A percentile compares a stretch with the other conserved stretches of the same genome.
Evolutionary conservation across 2,888 invertebrate genomes (phyloP).

Genomic region (Ditylenchus weischeri): DNA sequence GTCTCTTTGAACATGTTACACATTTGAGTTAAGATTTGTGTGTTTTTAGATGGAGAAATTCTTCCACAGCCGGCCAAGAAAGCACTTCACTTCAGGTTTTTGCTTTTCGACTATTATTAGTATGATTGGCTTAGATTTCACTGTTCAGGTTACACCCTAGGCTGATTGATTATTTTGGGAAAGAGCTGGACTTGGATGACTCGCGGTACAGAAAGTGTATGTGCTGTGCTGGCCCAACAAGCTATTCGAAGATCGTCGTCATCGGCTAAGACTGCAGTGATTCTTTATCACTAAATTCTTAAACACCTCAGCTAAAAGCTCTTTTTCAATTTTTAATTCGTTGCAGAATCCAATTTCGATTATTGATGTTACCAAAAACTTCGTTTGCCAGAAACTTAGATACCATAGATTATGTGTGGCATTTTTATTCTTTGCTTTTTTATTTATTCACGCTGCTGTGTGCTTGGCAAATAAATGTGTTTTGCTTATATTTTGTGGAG

Average conservation of each 20-base stretch:
- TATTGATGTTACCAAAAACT: neutral
- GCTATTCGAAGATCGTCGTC: conserved; percentile 30
- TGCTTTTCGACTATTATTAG: conserved; percentile 1
- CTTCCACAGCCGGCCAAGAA: conserved; percentile 52
- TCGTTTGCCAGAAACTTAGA: too few species aligned
- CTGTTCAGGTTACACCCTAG: conserved; percentile 48
- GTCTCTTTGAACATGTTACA: too few species aligned
- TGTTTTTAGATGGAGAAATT: conserved; percentile 38
- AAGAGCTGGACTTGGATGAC: conserved; percentile 49
- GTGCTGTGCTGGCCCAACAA: conserved; percentile 32
- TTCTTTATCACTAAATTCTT: neutral
- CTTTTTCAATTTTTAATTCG: neutral
- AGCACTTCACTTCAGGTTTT: conserved; percentile 48
- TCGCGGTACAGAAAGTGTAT: conserved; percentile 43
- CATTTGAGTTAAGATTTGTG: neutral
- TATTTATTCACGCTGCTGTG: too few species aligned
- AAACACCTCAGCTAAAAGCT: neutral
- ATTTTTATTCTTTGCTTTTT: too few species aligned
- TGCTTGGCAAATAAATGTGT: too few species aligned
- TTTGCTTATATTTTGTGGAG: too few species aligned
- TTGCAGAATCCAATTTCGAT: neutral
- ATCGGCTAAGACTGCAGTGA: conserved; percentile 1
- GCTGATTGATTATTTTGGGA: conserved; percentile 54
- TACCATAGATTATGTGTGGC: too few species aligned
- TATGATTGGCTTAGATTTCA: too few species aligned